Conservation (phyloP, 2,888 invertebrate genomes). For the Tribolium freemani region DNA sequence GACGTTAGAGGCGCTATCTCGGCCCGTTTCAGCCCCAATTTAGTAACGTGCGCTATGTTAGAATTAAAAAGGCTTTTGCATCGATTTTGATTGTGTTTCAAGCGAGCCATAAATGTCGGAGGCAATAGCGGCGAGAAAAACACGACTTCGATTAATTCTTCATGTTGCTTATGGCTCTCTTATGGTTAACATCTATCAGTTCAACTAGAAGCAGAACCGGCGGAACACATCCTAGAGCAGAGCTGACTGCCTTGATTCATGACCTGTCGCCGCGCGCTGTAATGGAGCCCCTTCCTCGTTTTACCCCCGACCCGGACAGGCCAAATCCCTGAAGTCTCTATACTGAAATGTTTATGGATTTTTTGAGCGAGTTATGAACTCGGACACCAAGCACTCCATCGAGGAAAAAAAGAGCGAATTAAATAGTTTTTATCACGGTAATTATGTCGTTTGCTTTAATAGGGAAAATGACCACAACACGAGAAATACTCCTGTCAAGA, state of each 20-base stretch:
- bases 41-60: constrained; percentile 11
- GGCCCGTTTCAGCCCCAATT: constrained; percentile 29
- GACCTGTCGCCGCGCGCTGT: constrained; percentile 59
- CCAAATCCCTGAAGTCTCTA: constrained; percentile 17
- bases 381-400: neutral
- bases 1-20: constrained; percentile 19
- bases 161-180: constrained; percentile 25
- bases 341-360: constrained; percentile 22
- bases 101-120: constrained; percentile 3
- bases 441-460: too few relatives aligned
- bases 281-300: constrained; percentile 59
- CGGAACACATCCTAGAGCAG: constrained; percentile 52
- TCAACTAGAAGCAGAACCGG: constrained; percentile 36
- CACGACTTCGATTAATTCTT: constrained; percentile 23
- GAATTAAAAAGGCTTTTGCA: neutral
- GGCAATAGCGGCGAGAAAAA: constrained; percentile 1
- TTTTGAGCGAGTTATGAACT: constrained; percentile 1
- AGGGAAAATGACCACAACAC: too few relatives aligned
- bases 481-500: too few relatives aligned
- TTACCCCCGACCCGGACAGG: constrained; percentile 40
- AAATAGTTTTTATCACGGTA: too few relatives aligned
- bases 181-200: constrained; percentile 37
- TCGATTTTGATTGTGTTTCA: neutral
- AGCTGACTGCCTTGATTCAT: constrained; percentile 60
- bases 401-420: neutral